A percentile compares a stretch with the other conserved stretches of the same genome.
These are phyloP conservation scores for Drosophila sp. DNA, from an alignment of 1,140 invertebrate genomes.

Conservation along the genomic window DNA sequence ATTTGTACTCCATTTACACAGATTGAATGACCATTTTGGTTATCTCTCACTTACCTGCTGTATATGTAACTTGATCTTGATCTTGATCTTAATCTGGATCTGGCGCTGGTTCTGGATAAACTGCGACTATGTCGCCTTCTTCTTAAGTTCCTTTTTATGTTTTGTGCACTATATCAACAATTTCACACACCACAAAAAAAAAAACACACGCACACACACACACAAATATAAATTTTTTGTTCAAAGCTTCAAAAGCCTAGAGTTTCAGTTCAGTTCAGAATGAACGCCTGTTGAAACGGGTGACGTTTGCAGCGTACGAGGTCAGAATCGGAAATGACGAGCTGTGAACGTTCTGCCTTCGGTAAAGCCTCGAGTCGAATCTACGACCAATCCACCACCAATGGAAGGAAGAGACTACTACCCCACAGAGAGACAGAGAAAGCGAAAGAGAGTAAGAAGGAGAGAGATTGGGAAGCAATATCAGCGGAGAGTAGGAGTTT, in stretches of 20 bases:
- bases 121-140: slow-evolving; percentile 63
- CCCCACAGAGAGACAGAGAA: slow-evolving; percentile 3
- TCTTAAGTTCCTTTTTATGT: not conserved
- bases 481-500: not conserved
- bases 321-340: slow-evolving; percentile 69
- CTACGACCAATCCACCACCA: slow-evolving; percentile 24
- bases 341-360: slow-evolving; percentile 33
- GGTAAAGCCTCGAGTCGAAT: slow-evolving; percentile 26
- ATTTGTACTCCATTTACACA: slow-evolving; percentile 15
- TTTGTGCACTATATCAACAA: slow-evolving; percentile 7
- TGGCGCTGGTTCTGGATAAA: slow-evolving; percentile 21
- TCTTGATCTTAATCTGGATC: slow-evolving; percentile 31
- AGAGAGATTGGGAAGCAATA: not conserved
- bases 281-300: slow-evolving; percentile 9
- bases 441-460: not conserved
- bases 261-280: not conserved
- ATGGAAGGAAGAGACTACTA: not conserved
- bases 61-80: not conserved
- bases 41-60: not conserved
- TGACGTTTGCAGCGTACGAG: slow-evolving; percentile 62
- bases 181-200: not conserved
- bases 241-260: not conserved
- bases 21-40: slow-evolving; percentile 31
- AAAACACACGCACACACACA: not conserved
- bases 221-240: not conserved